A percentile compares a stretch with the other conserved stretches of the same genome.
phyloP scores from a whole-genome alignment of 2,888 invertebrate genomes.

The Chymomyza amoena region DNA sequence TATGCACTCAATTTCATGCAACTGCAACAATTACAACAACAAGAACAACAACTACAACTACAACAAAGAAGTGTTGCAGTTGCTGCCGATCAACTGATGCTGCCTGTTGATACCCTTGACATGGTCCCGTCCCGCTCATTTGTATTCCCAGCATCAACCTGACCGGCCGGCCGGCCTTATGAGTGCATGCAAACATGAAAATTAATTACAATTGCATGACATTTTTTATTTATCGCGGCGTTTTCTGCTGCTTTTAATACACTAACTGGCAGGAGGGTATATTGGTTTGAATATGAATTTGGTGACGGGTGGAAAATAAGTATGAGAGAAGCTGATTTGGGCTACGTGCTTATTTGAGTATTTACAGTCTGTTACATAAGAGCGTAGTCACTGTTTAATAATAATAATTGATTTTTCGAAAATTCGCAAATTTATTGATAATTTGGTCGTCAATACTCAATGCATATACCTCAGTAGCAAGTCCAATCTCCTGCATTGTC shows the following conservation, averaged over 20 bases:
- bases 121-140: not conserved
- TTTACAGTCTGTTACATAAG: no score
- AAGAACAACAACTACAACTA: no score
- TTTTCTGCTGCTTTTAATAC: not conserved
- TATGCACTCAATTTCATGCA: constrained; percentile 3
- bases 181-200: not conserved
- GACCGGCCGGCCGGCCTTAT: no score
- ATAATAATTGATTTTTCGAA: no score
- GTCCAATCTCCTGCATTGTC: no score
- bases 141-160: not conserved
- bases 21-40: not conserved
- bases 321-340: no score
- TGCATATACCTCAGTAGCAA: no score
- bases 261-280: not conserved
- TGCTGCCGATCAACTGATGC: not conserved
- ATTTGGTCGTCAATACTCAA: no score
- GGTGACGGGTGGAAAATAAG: no score
- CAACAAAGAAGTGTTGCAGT: not conserved
- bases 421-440: no score
- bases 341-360: no score
- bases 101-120: not conserved
- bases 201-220: not conserved
- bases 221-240: not conserved
- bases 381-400: no score
- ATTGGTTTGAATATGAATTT: not conserved